Conservation (phyloP, 2,113 vertebrate species). For the Suncus etruscus region DNA sequence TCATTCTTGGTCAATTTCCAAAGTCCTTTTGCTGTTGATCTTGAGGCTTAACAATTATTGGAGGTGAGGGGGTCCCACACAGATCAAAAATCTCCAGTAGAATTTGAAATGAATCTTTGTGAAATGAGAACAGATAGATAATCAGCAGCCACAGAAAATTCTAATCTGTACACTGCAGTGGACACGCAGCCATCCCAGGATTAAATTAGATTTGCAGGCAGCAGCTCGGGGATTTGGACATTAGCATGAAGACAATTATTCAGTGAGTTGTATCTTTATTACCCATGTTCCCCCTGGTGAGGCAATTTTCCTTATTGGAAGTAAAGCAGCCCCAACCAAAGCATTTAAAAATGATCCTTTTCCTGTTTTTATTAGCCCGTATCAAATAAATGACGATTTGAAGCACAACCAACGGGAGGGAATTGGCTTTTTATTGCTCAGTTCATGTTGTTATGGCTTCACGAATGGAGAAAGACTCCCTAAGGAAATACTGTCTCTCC, state of each 20-base stretch:
- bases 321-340: constrained; percentile 70
- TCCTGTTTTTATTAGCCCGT: constrained; percentile 79
- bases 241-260: constrained; percentile 66
- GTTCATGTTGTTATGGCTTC: constrained; percentile 65
- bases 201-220: constrained; percentile 72
- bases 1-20: constrained; percentile 2
- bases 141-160: background rate
- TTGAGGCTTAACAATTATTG: background rate
- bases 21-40: background rate
- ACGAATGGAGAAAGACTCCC: constrained; percentile 63
- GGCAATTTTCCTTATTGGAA: constrained; percentile 79
- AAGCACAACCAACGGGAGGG: constrained; percentile 71
- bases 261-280: constrained; percentile 71
- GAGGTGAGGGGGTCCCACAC: background rate
- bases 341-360: constrained; percentile 79
- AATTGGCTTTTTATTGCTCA: constrained; percentile 75
- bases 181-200: constrained; percentile 5
- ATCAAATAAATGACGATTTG: constrained; percentile 79
- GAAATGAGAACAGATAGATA: background rate
- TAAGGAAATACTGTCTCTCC: constrained; percentile 62
- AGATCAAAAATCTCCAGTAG: background rate
- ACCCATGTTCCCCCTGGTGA: constrained; percentile 63
- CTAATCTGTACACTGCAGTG: background rate
- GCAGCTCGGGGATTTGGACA: constrained; percentile 45
- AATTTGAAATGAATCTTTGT: background rate